Percentiles rank a stretch among this genome's conserved stretches.
These are phyloP conservation scores for Tachina grossa DNA, from an alignment of 2,888 invertebrate genomes.

Conservation along the genomic window DNA sequence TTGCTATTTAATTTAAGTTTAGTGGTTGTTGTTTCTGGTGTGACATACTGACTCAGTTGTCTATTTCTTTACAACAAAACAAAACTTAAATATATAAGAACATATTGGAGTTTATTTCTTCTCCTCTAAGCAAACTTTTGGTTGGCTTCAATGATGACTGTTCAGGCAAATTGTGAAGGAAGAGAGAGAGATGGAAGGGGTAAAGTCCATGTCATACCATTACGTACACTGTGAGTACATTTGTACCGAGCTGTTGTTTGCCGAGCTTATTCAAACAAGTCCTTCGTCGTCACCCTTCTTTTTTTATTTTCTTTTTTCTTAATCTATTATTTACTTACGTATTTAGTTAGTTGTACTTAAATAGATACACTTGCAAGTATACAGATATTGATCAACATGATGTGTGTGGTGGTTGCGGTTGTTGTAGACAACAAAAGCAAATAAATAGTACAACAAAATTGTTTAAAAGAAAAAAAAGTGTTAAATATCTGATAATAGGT, in stretches of 20 bases:
- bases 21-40: conserved; percentile 35
- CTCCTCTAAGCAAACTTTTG: conserved; percentile 1
- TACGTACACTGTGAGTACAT: not conserved
- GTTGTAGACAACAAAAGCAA: conserved; percentile 4
- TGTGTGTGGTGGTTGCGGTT: conserved; percentile 25
- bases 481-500: conserved; percentile 7
- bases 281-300: conserved; percentile 14
- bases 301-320: not conserved
- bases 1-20: conserved; percentile 39
- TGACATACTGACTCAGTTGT: conserved; percentile 62
- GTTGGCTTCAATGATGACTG: conserved; percentile 8
- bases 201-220: not conserved
- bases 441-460: conserved; percentile 6
- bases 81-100: too few species aligned
- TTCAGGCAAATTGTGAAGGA: not conserved
- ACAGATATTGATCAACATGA: conserved; percentile 49
- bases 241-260: conserved; percentile 19
- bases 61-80: not conserved
- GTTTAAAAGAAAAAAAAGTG: conserved; percentile 8
- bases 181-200: not conserved
- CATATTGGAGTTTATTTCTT: not conserved
- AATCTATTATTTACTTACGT: conserved; percentile 17
- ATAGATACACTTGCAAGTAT: conserved; percentile 19
- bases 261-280: conserved; percentile 40
- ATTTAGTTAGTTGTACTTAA: conserved; percentile 16